Evolutionary conservation across 2,797 vertebrate genomes (phyloP).

Genomic region (Darevskia nairensis): DNA sequence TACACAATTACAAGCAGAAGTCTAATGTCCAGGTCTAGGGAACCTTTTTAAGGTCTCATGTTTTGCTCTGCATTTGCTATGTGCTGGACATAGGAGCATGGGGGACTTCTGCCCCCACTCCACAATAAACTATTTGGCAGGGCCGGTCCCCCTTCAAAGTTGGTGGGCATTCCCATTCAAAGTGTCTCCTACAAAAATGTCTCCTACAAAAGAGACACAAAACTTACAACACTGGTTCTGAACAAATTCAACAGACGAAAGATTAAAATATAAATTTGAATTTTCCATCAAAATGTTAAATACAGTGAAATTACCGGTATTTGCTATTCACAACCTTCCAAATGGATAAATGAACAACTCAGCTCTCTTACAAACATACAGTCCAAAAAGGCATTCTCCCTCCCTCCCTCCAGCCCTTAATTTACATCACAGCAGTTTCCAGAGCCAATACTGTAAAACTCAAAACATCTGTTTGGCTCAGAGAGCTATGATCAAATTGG

Average conservation of each 20-base stretch:
- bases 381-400: neutral
- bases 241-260: neutral
- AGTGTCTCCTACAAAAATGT: too few relatives aligned
- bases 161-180: too few relatives aligned
- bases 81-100: too few relatives aligned
- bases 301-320: neutral
- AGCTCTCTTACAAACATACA: neutral
- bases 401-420: neutral
- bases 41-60: too few relatives aligned
- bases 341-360: neutral
- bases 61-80: too few relatives aligned
- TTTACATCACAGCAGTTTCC: neutral
- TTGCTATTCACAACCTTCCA: neutral
- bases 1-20: too few relatives aligned
- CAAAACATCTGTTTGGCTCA: conserved; percentile 22
- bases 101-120: too few relatives aligned
- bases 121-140: too few relatives aligned
- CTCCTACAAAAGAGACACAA: too few relatives aligned
- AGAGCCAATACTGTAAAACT: neutral
- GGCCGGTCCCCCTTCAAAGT: too few relatives aligned
- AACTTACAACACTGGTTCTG: neutral
- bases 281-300: neutral
- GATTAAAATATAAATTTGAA: neutral
- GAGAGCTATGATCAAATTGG: neutral
- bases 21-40: too few relatives aligned